Percentiles rank a stretch among this genome's conserved stretches.
phyloP scores from a whole-genome alignment of 2,113 vertebrate genomes.

The Rhinolophus sinicus region DNA sequence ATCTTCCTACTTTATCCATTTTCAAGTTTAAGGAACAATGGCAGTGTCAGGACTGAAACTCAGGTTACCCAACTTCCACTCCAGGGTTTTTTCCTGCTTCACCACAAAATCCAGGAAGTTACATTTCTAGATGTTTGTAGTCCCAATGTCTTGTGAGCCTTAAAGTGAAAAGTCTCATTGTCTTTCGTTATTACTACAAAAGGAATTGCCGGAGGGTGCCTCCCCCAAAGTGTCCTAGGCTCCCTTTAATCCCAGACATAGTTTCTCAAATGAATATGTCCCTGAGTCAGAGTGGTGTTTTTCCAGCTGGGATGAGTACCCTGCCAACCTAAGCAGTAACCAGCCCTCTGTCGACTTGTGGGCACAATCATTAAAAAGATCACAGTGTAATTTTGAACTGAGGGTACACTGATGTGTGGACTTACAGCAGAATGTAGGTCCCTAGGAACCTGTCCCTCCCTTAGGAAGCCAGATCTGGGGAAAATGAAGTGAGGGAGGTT shows the following conservation, averaged over 20 bases:
- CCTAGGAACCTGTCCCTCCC: neutral
- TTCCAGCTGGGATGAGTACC: neutral
- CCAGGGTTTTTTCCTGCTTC: neutral
- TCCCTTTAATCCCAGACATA: neutral
- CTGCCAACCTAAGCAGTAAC: neutral
- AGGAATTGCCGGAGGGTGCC: neutral
- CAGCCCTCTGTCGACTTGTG: neutral
- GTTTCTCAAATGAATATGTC: neutral
- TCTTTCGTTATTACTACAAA: neutral
- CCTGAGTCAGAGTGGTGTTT: neutral
- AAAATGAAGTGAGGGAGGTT: neutral
- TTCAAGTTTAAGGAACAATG: neutral
- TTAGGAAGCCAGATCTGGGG: neutral
- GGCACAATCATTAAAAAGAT: neutral
- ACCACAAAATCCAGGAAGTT: neutral
- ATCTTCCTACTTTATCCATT: constrained; percentile 2
- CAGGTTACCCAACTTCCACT: neutral
- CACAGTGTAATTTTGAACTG: neutral
- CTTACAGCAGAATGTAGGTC: neutral
- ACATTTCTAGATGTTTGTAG: constrained; percentile 8
- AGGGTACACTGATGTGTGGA: neutral
- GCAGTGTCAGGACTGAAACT: neutral
- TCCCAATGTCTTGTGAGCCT: neutral
- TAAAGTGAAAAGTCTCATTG: neutral
- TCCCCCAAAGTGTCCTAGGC: neutral